Conservation (phyloP, 2,113 vertebrate species). For the Microtus pennsylvanicus region DNA sequence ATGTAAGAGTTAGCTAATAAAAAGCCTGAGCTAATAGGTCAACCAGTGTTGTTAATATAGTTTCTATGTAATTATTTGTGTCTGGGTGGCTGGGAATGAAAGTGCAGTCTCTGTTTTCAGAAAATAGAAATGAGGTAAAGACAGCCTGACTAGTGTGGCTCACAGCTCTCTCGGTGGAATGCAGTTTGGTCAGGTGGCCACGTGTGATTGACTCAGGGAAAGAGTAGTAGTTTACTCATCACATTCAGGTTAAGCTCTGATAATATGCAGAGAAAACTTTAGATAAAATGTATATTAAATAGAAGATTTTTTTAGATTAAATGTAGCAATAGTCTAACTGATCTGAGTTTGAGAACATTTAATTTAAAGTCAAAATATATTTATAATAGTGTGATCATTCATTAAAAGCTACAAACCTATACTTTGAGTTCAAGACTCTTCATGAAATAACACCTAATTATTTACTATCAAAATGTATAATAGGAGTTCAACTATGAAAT, state of each 20-base stretch:
- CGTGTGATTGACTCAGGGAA: background rate
- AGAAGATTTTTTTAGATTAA: background rate
- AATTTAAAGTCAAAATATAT: background rate
- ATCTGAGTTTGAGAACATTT: background rate
- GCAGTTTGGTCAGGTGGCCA: background rate
- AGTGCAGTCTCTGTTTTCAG: too few relatives aligned
- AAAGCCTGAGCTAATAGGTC: too few relatives aligned
- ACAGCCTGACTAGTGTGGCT: background rate
- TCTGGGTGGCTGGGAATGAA: too few relatives aligned
- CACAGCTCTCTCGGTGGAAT: background rate
- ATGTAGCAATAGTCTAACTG: background rate
- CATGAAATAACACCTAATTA: background rate
- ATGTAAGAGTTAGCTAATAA: too few relatives aligned
- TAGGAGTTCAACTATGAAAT: background rate
- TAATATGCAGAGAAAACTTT: background rate
- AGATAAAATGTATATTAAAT: background rate
- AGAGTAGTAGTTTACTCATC: background rate
- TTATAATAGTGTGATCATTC: background rate
- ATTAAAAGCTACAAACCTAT: background rate
- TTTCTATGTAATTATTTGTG: too few relatives aligned
- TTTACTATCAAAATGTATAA: background rate
- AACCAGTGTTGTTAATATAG: too few relatives aligned
- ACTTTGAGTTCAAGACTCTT: background rate
- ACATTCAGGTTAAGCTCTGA: background rate
- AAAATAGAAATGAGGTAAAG: background rate